Percentiles rank a stretch among this genome's conserved stretches.
phyloP scores from a whole-genome alignment of 2,113 vertebrate genomes.

The Columbina picui region DNA sequence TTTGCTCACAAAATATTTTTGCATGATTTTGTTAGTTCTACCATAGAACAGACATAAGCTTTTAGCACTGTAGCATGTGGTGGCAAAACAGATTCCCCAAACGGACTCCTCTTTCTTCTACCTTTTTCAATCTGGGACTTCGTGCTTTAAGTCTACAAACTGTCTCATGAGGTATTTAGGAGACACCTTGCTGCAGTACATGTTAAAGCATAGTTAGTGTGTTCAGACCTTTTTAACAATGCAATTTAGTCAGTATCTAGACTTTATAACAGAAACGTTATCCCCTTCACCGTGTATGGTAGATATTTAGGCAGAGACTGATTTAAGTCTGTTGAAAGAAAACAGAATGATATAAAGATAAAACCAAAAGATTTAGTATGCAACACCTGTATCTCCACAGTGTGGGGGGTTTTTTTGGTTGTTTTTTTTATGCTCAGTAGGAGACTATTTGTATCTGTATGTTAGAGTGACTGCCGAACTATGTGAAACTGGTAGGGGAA shows the following conservation, averaged over 20 bases:
- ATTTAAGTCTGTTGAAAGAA: not conserved
- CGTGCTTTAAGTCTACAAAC: not conserved
- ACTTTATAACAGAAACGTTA: not conserved
- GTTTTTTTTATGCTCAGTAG: not conserved
- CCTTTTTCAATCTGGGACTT: not conserved
- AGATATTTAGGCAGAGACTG: not conserved
- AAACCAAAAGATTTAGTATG: not conserved
- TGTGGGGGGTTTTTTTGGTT: not conserved
- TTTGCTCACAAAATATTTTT: not conserved
- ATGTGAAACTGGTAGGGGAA: not conserved
- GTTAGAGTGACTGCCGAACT: not conserved
- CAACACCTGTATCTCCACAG: not conserved
- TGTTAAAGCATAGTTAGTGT: not conserved
- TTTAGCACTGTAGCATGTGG: not conserved
- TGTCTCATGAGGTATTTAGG: not conserved
- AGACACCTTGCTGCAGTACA: not conserved
- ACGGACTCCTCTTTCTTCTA: not conserved
- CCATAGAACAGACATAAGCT: not conserved
- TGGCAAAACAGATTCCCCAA: not conserved
- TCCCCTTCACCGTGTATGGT: accelerated
- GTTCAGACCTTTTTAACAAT: not conserved
- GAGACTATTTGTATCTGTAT: not conserved
- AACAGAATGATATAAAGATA: not conserved
- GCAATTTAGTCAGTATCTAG: not conserved
- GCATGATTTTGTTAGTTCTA: not conserved